Evolutionary conservation across 2,113 vertebrate genomes (phyloP).

Genomic region (Ictidomys tridecemlineatus): DNA sequence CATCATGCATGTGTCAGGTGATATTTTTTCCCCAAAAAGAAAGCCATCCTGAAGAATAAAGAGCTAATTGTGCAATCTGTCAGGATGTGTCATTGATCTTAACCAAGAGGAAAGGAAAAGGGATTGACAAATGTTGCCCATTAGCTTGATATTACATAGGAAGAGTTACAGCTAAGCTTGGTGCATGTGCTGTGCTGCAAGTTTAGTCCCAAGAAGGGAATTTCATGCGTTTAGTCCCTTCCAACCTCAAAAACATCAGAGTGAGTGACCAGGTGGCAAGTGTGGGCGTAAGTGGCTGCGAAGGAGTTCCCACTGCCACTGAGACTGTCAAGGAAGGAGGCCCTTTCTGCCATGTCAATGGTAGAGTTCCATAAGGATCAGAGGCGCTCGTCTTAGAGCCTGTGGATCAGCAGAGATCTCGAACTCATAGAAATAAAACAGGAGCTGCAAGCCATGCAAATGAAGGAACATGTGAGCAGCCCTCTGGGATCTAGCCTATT

Average conservation of each 20-base stretch:
- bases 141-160: neutral
- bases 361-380: neutral
- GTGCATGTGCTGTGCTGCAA: neutral
- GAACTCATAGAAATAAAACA: no score
- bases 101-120: neutral
- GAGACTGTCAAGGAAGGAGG: neutral
- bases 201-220: neutral
- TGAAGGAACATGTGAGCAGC: neutral
- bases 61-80: neutral
- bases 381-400: neutral
- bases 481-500: neutral
- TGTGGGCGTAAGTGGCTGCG: no score
- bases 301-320: neutral
- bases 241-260: neutral
- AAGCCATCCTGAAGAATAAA: neutral
- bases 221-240: neutral
- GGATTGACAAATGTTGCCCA: neutral
- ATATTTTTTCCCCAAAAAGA: neutral
- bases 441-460: neutral
- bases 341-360: neutral
- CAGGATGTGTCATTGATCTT: neutral
- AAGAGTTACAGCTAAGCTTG: neutral
- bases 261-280: neutral
- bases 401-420: no score
- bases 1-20: neutral